Percentiles rank a stretch among this genome's conserved stretches.
Evolutionary conservation across 2,113 vertebrate genomes (phyloP).

Genomic region (Nothoprocta pentlandii): DNA sequence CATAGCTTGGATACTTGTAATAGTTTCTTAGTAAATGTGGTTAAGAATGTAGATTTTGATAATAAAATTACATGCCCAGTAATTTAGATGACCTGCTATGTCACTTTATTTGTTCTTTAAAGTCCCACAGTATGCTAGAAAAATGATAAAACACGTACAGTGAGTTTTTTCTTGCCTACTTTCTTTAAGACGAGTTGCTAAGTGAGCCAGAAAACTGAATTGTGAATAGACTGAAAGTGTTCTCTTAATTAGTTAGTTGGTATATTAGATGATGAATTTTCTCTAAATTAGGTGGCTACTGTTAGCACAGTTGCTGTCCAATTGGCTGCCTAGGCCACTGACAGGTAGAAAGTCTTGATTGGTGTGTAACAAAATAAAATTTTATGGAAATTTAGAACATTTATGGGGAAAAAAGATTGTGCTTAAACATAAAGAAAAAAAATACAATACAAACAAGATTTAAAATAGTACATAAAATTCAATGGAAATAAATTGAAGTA

Average conservation of each 20-base stretch:
- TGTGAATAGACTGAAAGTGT: neutral
- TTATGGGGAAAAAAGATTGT: neutral
- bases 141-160: neutral
- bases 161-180: neutral
- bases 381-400: neutral
- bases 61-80: neutral
- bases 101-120: neutral
- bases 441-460: neutral
- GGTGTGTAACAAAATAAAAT: neutral
- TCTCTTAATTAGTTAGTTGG: neutral
- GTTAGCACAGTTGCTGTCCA: neutral
- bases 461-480: neutral
- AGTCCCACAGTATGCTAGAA: neutral
- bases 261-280: neutral
- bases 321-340: fast-evolving
- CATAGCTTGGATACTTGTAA: neutral
- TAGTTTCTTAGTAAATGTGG: neutral
- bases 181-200: neutral
- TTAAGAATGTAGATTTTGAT: neutral
- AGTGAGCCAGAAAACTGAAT: neutral
- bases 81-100: fast-evolving
- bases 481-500: neutral
- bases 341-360: neutral
- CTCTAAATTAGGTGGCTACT: neutral
- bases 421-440: neutral